Evolutionary conservation across 2,797 vertebrate genomes (phyloP).

Genomic region (Cirrhinus mrigala): DNA sequence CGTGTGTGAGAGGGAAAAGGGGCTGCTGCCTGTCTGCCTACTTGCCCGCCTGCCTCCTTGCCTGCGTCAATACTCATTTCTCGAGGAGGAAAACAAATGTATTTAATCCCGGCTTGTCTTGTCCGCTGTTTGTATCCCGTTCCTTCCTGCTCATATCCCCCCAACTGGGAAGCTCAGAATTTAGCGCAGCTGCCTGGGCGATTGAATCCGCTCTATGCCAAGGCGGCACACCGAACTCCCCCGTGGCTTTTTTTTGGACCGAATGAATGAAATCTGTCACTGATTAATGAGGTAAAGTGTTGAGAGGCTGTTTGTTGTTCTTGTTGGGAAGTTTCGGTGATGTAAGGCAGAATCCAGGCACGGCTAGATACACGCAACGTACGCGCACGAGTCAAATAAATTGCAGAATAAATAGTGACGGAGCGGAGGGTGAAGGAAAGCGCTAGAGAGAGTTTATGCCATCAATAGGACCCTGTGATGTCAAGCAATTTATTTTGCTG

Average conservation of each 20-base stretch:
- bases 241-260: slow-evolving; percentile 2
- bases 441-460: slow-evolving; percentile 43
- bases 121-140: slow-evolving; percentile 30
- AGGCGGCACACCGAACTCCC: not conserved
- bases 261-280: slow-evolving; percentile 27
- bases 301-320: slow-evolving; percentile 23
- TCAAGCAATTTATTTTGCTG: slow-evolving; percentile 54
- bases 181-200: slow-evolving; percentile 30
- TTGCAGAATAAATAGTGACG: slow-evolving; percentile 50
- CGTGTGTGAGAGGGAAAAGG: slow-evolving; percentile 53
- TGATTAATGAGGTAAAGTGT: slow-evolving; percentile 32
- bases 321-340: slow-evolving; percentile 24
- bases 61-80: slow-evolving; percentile 78
- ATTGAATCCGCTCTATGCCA: slow-evolving; percentile 9
- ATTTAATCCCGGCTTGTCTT: slow-evolving; percentile 75
- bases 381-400: slow-evolving; percentile 22
- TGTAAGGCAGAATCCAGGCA: slow-evolving; percentile 27
- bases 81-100: slow-evolving; percentile 77
- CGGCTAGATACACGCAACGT: not conserved
- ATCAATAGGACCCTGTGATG: slow-evolving; percentile 52
- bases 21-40: slow-evolving; percentile 41
- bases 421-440: slow-evolving; percentile 33
- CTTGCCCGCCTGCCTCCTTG: slow-evolving; percentile 48
- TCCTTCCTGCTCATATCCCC: slow-evolving; percentile 24
- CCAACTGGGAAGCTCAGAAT: slow-evolving; percentile 41